A percentile compares a stretch with the other conserved stretches of the same genome.
Evolutionary conservation across 2,113 vertebrate species (phyloP).

Genomic region (Salvelinus sp.): DNA sequence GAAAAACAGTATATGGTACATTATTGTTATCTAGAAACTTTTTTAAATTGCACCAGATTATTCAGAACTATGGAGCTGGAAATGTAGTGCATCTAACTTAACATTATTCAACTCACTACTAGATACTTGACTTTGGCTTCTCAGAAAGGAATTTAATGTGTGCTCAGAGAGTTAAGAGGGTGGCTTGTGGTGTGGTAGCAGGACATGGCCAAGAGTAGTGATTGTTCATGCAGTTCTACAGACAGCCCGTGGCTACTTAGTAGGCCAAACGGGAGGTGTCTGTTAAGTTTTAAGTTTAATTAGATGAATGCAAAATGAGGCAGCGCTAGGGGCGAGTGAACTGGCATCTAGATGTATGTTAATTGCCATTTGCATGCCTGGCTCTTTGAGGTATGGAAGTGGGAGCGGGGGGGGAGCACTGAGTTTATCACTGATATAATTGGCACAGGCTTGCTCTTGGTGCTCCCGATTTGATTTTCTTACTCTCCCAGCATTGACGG

Average conservation of each 20-base stretch:
- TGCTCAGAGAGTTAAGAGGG: conserved; percentile 24
- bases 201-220: conserved; percentile 16
- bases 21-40: too few species aligned
- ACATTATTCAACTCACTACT: too few species aligned
- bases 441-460: conserved; percentile 28
- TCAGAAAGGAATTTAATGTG: too few species aligned
- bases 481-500: conserved; percentile 10
- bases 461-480: conserved; percentile 28
- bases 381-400: neutral
- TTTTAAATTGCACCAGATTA: too few species aligned
- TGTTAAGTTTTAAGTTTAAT: conserved; percentile 38
- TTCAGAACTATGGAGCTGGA: too few species aligned
- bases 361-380: conserved; percentile 24
- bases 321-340: conserved; percentile 14
- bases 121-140: too few species aligned
- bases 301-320: conserved; percentile 26
- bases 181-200: conserved; percentile 17
- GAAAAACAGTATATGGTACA: too few species aligned
- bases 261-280: conserved; percentile 13
- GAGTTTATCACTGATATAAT: conserved; percentile 31
- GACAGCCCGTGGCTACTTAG: conserved; percentile 32
- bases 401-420: neutral
- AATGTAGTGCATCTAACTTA: too few species aligned
- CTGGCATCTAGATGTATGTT: conserved; percentile 11
- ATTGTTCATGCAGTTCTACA: conserved; percentile 30